Base-by-base conservation (phyloP, 2,113 vertebrate genomes). In the Montifringilla adamsi region DNA sequence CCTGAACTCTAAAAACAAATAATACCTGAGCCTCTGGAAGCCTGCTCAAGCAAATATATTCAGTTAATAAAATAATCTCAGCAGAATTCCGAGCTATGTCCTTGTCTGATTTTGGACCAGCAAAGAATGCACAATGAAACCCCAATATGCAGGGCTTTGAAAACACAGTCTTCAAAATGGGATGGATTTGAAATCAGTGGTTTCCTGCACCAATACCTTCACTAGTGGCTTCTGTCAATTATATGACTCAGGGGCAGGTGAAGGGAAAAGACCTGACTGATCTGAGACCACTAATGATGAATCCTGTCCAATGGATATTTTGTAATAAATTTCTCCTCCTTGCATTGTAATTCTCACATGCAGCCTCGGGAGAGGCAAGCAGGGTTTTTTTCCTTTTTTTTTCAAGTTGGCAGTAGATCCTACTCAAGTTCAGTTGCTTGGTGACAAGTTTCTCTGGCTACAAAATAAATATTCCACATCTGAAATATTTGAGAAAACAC, bases 401-500 rank as follows among this genome's bases (percentile, higher is more conserved):
- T 92, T 69, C 33, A 55, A 91, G 89, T 76, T 96, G 95, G 94
- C 96, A 96, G 77, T 0, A 0, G 46, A 89, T 69, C 66, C 62
- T 69, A 37, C 70, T 89, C 89, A 89, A 85, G 86, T 84, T 93
- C 96, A 91, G 95, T 96, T 91, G 90, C 96, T 82, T 87, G 89
- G 95, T 58, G 92, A 94, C 90, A 95, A 94, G 94, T 87, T 94
- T 94, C 84, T 96, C 78, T 95, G 96, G 96, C 96, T 94, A 91
- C 89, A 91, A 89, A 96, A 94, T 94, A 96, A 92, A 94, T 95
- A 95, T 92, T 96, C 95, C 94, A 95, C 89, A 58, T 94, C 69
- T 91, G 89, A 97, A 97, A 94, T 95, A 94, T 87, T 85, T 94
- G 84, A 94, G 92, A 95, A 97, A 97, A 96, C 95, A 84, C 90